Base-by-base conservation (phyloP, 2,888 invertebrate genomes). In the Leptopilina myrica region DNA sequence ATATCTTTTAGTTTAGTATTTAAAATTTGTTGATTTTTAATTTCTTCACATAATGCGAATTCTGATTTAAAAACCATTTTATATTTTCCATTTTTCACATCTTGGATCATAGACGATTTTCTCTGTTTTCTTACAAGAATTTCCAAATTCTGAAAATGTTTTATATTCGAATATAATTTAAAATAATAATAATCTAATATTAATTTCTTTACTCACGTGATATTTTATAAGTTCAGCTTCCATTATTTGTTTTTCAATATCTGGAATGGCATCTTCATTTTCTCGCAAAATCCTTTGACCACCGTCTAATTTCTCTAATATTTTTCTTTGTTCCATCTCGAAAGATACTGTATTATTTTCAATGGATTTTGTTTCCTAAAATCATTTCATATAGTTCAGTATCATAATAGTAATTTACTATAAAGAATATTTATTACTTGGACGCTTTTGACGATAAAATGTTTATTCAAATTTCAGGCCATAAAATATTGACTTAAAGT, bases 51-150 rank as follows among this genome's bases (percentile, higher is more conserved):
- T 8, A 95, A 90, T 1, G 92, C 85, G 0, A 92, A 85, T 79
- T 94, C 93, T n/a, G 87, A 90, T 82, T 91, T 92, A 78, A 88
- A 89, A 4, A 88, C 80, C 80, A 91, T 90, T 83, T 91, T 92
- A 83, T 93, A 92, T 43, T 90, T 87, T 4, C 92, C 90, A 75
- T 86, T 88, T 85, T 92, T 92, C 3, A 93, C 87, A 46, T 92
- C 92, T 79, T 91, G 89, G 78, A 95, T 93, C 85, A 95, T 93
- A 83, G 93, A 94, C 49, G 95, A 94, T 82, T 95, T 94, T 49
- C 95, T 94, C 89, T 97, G 97, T 85, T 94, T 94, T 73, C 95
- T 93, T 0, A 96, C 93, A 26, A 96, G 87, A 78, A 93, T 88
- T 87, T 94, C 93, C 80, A 94, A 91, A 85, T 94, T 94, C 93